Conservation (phyloP, 2,888 invertebrate species). For the Dolichopus griseipennis region DNA sequence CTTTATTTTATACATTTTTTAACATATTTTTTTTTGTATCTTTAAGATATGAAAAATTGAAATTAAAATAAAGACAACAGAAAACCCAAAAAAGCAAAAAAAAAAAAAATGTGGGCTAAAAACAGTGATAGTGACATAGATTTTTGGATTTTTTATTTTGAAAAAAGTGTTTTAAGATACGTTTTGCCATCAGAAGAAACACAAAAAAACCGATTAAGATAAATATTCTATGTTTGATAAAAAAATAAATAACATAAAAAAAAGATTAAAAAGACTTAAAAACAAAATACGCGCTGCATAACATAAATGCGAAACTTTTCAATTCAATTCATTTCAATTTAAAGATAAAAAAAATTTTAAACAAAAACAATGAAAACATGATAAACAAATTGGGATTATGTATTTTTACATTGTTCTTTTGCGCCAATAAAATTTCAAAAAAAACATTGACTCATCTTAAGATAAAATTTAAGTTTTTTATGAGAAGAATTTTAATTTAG, state of each 20-base stretch:
- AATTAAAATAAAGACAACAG: background rate
- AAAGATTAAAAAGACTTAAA: too few relatives aligned
- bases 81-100: too few relatives aligned
- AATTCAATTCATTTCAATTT: background rate
- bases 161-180: background rate
- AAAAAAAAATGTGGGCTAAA: background rate
- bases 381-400: too few relatives aligned
- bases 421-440: too few relatives aligned
- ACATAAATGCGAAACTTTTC: background rate
- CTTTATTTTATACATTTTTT: background rate
- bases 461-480: too few relatives aligned
- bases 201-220: background rate
- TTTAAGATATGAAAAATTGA: background rate
- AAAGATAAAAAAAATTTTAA: too few relatives aligned
- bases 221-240: background rate
- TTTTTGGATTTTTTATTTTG: background rate
- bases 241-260: background rate
- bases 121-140: conserved; percentile 6
- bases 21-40: background rate
- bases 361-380: too few relatives aligned
- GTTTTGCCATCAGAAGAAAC: background rate
- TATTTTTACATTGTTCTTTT: too few relatives aligned
- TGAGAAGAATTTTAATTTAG: too few relatives aligned
- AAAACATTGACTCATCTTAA: too few relatives aligned
- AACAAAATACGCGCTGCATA: too few relatives aligned